These are phyloP conservation scores for Amblyopsis hoosieri DNA, from an alignment of 2,797 vertebrate genomes.

Conservation along the genomic window DNA sequence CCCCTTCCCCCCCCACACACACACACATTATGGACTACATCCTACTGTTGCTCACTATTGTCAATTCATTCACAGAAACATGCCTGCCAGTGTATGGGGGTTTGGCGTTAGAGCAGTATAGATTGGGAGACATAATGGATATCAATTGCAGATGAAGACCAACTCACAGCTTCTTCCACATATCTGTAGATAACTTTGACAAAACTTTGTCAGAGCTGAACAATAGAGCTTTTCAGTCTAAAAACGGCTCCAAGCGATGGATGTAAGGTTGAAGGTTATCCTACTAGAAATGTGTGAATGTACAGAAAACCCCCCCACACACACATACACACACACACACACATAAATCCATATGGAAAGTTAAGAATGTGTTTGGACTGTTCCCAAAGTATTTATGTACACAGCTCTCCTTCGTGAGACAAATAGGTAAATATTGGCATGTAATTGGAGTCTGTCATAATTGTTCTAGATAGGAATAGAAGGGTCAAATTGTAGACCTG, in stretches of 20 bases:
- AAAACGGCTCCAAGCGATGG: background rate
- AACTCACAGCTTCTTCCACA: conserved; percentile 45
- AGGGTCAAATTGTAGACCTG: background rate
- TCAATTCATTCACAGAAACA: conserved; percentile 75
- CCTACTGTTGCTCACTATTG: conserved; percentile 51
- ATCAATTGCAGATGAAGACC: conserved; percentile 50
- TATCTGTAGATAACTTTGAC: conserved; percentile 6
- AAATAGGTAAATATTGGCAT: conserved; percentile 35
- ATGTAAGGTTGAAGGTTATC: conserved; percentile 3
- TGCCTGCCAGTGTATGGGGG: conserved; percentile 48
- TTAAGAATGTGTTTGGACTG: conserved; percentile 39
- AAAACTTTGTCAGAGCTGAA: background rate
- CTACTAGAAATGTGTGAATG: background rate
- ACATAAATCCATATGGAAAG: conserved; percentile 48
- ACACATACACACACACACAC: conserved; percentile 11
- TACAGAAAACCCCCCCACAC: background rate
- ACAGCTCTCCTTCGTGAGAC: conserved; percentile 46
- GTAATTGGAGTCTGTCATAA: conserved; percentile 36
- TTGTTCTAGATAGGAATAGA: conserved; percentile 25
- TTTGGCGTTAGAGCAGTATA: background rate
- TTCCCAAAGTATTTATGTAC: conserved; percentile 44
- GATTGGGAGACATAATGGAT: conserved; percentile 52
- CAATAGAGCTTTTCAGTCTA: conserved; percentile 6
- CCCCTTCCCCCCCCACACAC: conserved; percentile 51
- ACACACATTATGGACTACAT: conserved; percentile 59